Base-by-base conservation (phyloP, 1,140 invertebrate species). In the Helicoverpa zea region DNA sequence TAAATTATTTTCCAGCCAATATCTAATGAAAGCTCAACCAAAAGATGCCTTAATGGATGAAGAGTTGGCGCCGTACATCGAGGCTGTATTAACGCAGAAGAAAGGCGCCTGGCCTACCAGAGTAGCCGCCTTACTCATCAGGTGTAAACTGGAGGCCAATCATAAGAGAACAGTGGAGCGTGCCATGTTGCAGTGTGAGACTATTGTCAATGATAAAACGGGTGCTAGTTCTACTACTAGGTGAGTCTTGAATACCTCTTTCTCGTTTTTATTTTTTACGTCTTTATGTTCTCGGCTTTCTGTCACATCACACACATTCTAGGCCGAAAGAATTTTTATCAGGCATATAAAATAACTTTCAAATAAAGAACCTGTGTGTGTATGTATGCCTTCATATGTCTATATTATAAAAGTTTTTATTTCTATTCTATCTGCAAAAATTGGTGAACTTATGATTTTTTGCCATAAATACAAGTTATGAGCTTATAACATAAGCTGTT, bases 101-200 rank as follows among this genome's bases (percentile, higher is more conserved):
- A 96, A 95, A 95, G 97, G 98, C 79, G 96, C 94, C 52, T 98
- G 98, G 96, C 93, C 96, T n/a, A 96, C 98, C 11, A 96, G 97
- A 77, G 96, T 97, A 23, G 95, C 96, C 10, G 96, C 97, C 3
- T 88, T 99, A 2, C 95, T 97, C 11, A 93, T 97, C 35, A 96
- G 98, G 58, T 98, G 97, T 81, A 95, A 96, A 73, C 90, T 98
- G 16, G 98, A 99, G 94, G 96, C 96, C 0, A 95, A 95, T 54
- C 97, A 97, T 84, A 96, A 97, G 54, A 96, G 98, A 80, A 98
- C 97, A 0, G 96, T 99, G 12, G 98, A 99, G 88, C 94, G 98
- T 70, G 97, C 98, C 11, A 97, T 99, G 96, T 96, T 96, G 89
- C 99, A 99, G 94, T 95, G 97, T 82, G 97, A 99, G 95, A 96